Conservation (phyloP, 1,140 invertebrate genomes). For the Hylaeus anthracinus region DNA sequence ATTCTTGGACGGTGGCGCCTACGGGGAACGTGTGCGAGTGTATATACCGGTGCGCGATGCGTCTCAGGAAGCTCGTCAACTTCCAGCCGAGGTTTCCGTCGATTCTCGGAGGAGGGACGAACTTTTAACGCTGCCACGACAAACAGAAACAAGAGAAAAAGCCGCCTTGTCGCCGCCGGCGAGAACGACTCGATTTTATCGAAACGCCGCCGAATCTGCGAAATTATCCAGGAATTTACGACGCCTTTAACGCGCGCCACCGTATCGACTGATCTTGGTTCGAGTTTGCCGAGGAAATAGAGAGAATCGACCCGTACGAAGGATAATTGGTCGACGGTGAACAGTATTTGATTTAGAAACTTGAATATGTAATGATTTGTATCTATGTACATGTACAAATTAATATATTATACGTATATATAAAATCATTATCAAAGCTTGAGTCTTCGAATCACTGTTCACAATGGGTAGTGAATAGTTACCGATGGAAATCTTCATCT, state of each 20-base stretch:
- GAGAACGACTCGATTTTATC: not conserved
- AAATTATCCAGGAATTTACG: not conserved
- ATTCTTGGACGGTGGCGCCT: constrained; percentile 61
- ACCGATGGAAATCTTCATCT: too few relatives aligned
- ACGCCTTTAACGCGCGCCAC: not conserved
- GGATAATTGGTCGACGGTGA: too few relatives aligned
- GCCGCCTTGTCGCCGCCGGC: not conserved
- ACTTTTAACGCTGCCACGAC: not conserved
- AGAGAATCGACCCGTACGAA: too few relatives aligned
- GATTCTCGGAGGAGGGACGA: constrained; percentile 18
- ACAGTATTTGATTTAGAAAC: too few relatives aligned
- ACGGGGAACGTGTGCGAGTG: constrained; percentile 35
- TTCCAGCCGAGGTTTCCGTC: constrained; percentile 46
- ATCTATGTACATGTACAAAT: too few relatives aligned
- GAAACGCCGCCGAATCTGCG: not conserved
- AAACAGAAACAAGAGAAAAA: not conserved
- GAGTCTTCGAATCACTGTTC: too few relatives aligned
- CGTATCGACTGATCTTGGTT: too few relatives aligned
- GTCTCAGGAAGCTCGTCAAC: constrained; percentile 57
- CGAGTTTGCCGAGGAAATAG: too few relatives aligned
- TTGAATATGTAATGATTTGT: too few relatives aligned
- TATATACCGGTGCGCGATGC: not conserved
- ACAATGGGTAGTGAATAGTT: too few relatives aligned
- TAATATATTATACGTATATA: too few relatives aligned
- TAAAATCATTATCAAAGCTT: too few relatives aligned